Percentiles rank a stretch among this genome's conserved stretches.
phyloP scores from a whole-genome alignment of 2,797 vertebrate genomes.

The Graptemys geographica region DNA sequence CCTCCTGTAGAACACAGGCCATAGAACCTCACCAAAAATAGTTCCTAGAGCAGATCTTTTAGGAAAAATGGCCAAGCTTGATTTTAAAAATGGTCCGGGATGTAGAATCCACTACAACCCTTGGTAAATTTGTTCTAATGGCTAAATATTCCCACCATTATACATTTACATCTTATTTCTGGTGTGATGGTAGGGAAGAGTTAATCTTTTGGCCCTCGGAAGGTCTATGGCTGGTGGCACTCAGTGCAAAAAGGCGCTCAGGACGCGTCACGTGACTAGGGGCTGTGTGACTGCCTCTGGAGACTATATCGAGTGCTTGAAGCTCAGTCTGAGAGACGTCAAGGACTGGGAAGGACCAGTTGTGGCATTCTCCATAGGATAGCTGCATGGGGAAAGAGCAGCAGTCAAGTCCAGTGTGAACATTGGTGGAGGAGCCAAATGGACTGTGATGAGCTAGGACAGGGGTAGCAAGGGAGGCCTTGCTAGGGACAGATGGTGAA shows the following conservation, averaged over 20 bases:
- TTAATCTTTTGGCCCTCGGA: neutral
- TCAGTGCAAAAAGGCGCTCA: neutral
- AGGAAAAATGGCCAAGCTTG: neutral
- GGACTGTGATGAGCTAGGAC: neutral
- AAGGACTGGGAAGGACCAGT: neutral
- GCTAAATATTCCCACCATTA: neutral
- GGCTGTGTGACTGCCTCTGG: neutral
- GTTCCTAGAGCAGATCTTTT: neutral
- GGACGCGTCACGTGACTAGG: rapidly evolving
- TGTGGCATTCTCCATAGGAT: neutral
- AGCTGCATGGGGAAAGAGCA: neutral
- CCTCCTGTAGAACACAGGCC: no score
- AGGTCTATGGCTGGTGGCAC: neutral
- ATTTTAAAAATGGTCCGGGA: no score
- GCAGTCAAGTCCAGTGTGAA: neutral
- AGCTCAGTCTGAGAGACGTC: neutral
- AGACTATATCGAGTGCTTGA: neutral
- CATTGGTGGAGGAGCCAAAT: rapidly evolving
- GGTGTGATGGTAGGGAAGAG: neutral
- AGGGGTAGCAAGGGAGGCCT: neutral
- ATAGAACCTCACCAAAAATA: neutral
- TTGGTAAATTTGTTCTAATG: no score
- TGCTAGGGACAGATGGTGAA: neutral
- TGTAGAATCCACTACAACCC: neutral
- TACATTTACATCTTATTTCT: neutral